Evolutionary conservation across 2,113 vertebrate genomes (phyloP).

Genomic region (Ptychochromis oligacanthus): DNA sequence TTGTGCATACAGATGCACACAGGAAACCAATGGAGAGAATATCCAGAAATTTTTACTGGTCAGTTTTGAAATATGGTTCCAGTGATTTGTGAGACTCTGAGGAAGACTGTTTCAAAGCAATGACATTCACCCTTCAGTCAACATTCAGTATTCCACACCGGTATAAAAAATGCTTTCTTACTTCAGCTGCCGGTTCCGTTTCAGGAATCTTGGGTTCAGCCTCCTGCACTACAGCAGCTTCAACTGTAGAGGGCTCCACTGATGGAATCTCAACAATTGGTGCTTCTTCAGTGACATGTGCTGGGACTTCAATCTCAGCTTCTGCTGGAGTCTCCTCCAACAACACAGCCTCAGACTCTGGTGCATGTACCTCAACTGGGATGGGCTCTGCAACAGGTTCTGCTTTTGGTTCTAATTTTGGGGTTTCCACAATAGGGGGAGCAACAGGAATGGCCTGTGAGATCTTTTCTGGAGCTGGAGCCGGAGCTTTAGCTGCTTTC

Average conservation of each 20-base stretch:
- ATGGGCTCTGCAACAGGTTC: slow-evolving; percentile 33
- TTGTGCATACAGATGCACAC: not conserved
- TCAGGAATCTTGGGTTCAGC: slow-evolving; percentile 47
- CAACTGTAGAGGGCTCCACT: slow-evolving; percentile 8
- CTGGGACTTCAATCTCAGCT: slow-evolving; percentile 23
- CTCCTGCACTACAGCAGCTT: slow-evolving; percentile 17
- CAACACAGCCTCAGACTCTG: slow-evolving; percentile 13
- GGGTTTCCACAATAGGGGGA: slow-evolving; percentile 30
- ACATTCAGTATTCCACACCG: not conserved
- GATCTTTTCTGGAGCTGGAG: slow-evolving; percentile 19
- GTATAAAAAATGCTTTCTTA: slow-evolving; percentile 15
- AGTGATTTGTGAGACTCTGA: not conserved
- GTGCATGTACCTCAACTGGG: slow-evolving; percentile 4
- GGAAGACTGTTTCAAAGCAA: not conserved
- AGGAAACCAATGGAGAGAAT: not conserved
- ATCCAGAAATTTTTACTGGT: not conserved
- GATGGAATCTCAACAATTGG: slow-evolving; percentile 3
- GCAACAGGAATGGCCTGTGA: slow-evolving; percentile 12
- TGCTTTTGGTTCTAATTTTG: slow-evolving; percentile 38
- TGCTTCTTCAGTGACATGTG: not conserved
- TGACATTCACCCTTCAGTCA: not conserved
- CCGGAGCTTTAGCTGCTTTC: slow-evolving; percentile 23
- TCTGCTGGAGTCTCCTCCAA: slow-evolving; percentile 29
- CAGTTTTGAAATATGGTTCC: not conserved
- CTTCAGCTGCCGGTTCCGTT: slow-evolving; percentile 50